Evolutionary conservation across 2,888 invertebrate species (phyloP).

Genomic region (Amitus sp.): DNA sequence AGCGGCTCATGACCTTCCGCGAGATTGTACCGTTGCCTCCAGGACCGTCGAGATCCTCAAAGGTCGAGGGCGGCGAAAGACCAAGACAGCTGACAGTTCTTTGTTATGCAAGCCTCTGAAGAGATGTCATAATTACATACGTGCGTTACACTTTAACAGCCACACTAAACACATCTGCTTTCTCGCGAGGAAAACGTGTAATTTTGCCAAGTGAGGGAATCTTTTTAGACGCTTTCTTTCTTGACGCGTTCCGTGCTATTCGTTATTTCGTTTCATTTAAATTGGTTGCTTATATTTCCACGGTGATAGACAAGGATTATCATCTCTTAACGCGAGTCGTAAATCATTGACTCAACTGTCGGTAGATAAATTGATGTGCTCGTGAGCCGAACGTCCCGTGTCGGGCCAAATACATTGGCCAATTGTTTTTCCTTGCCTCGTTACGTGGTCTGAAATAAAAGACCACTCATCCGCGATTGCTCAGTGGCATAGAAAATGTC

Average conservation of each 20-base stretch:
- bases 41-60: conserved; percentile 20
- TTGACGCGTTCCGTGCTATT: too few relatives aligned
- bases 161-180: not conserved
- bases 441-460: not conserved
- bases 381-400: conserved; percentile 1
- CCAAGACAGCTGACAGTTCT: conserved; percentile 19
- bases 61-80: conserved; percentile 21
- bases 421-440: not conserved
- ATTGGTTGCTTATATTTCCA: too few relatives aligned
- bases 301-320: conserved; percentile 24
- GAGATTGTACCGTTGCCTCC: conserved; percentile 20
- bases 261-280: too few relatives aligned
- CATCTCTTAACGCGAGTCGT: conserved; percentile 19
- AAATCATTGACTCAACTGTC: conserved; percentile 19
- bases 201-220: not conserved
- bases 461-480: too few relatives aligned
- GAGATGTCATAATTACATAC: conserved; percentile 24
- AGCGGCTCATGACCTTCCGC: conserved; percentile 23
- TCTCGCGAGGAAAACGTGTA: not conserved
- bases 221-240: conserved; percentile 1
- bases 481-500: too few relatives aligned
- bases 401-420: conserved; percentile 1
- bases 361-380: conserved; percentile 12
- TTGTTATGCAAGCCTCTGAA: conserved; percentile 21
- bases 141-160: not conserved